Base-by-base conservation (phyloP, 2,113 vertebrate genomes). In the Lutjanus erythropterus region DNA sequence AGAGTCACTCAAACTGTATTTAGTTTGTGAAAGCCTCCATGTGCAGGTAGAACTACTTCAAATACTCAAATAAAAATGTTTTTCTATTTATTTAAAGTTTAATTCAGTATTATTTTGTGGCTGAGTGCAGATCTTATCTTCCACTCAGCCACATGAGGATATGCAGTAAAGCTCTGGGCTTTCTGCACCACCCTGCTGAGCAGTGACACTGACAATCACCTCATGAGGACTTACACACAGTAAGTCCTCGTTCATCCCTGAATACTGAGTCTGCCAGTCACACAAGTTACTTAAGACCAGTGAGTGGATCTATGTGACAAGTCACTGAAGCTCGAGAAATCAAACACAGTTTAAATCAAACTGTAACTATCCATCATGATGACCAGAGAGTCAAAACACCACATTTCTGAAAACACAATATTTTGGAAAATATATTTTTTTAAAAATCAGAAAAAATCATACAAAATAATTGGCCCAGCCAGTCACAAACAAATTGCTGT, bases 161-260 rank as follows among this genome's bases (percentile, higher is more conserved):
- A 27, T 85, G n/a, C n/a, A n/a, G n/a, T n/a, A 86, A 86, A 83
- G 68, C 81, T 66, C 49, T 49, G 16, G 61, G 59, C 55, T 80
- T 81, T 80, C 37, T 59, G 61, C 80, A 19, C 19, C 59, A 39
- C 58, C 69, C 85, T 66, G 84, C 86, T 82, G 89, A 68, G 87
- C 58, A 5, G 59, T 91, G 88, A 91, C 90, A 83, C 58, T 49
- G 53, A 5, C 65, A 88, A 93, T 91, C 59, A 78, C 78, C 41
- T 92, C 84, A 86, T 1, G n/a, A 14, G 41, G 89, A 88, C 61
- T 93, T 91, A 91, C 19, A 47, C 76, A 71, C n/a, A 80, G 67
- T 80, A 80, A 83, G 83, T 25, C 41, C 55, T 21, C 61, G 82
- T 87, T 91, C 50, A 86, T 85, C 86, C 77, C 62, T n/a, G 62